Conservation (phyloP, 1,140 invertebrate genomes). For the roundworm (Caenorhabditis elegans) region WBcel235 BX284602.5:4698501-4699000, state of each 20-base stretch:
- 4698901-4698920: conserved; percentile 97
- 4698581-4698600: too few relatives aligned
- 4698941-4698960: conserved; percentile 98
- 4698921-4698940: conserved; percentile 95
- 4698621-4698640: too few relatives aligned
- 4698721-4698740: conserved; percentile 67
- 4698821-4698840: conserved; percentile 98
- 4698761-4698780: conserved; percentile 79
- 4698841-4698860: conserved; percentile 98
- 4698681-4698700: neutral
- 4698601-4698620: too few relatives aligned
- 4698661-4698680: neutral
- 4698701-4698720: conserved; percentile 44
- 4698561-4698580: too few relatives aligned
- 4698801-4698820: conserved; percentile 99
- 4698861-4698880: conserved; percentile 94
- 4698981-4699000: conserved; percentile 95
- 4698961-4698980: conserved; percentile 90
- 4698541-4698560: too few relatives aligned
- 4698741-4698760: conserved; percentile 64
- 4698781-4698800: conserved; percentile 99
- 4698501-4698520: neutral
- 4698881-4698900: conserved; percentile 95
- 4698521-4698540: too few relatives aligned
- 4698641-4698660: too few relatives aligned